Base-by-base conservation (phyloP, 2,113 vertebrate species). In the Nyctibius bracteatus region DNA sequence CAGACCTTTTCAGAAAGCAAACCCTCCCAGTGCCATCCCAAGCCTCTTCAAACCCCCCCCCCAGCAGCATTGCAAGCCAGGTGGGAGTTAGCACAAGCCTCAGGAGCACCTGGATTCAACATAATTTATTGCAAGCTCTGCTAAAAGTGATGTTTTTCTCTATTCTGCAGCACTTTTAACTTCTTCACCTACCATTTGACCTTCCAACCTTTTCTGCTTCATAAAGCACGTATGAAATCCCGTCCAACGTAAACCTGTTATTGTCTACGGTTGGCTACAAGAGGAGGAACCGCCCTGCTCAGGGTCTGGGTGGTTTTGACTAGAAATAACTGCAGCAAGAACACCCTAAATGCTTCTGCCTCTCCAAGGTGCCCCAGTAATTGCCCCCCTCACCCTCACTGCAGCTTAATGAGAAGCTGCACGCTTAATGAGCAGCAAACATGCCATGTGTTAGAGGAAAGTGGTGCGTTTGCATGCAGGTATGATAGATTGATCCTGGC, bases 401-500 rank as follows among this genome's bases (percentile, higher is more conserved):
- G 14, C 65, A 78, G 33, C 28, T 66, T 49, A 31, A 57, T 2
- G 24, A 87, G 37, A 24, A 81, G 58, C 7, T 44, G n/a, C n/a
- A n/a, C n/a, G n/a, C n/a, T n/a, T n/a, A n/a, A n/a, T n/a, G 17
- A 15, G 58, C 47, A n/a, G 54, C 25, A 27, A 43, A 65, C 5
- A 1, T 3, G 14, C 20, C 28, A 5, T 10, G 0, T 12, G 5
- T 49, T 33, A 44, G 46, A 55, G 35, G 14, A 43, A 55, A 49
- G 46, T 1, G 5, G 9, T 9, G 31, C 4, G 8, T 27, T 39
- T 46, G 35, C 33, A 5, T 5, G 33, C 31, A 39, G 31, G 16
- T 5, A 1, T 6, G 49, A n/a, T 22, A 28, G 46, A 30, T 16
- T 11, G 14, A 12, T 57, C 9, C 7, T 1, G 2, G 67, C 67